Percentiles rank a stretch among this genome's conserved stretches.
phyloP scores from a whole-genome alignment of 1,140 invertebrate species.

The Drosophila saltans region DNA sequence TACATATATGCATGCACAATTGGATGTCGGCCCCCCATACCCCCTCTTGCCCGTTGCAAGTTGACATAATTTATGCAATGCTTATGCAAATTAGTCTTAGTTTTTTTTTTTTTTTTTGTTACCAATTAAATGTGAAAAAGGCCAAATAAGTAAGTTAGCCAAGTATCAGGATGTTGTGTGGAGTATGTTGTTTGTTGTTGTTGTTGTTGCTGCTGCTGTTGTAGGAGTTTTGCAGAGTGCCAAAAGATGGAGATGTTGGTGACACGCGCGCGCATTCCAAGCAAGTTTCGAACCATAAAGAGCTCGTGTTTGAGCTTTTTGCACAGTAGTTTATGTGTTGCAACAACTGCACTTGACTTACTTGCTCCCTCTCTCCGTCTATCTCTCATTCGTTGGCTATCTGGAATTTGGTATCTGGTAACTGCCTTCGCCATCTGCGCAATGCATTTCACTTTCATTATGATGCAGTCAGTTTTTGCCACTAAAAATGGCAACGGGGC shows the following conservation, averaged over 20 bases:
- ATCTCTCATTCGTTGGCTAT: conserved; percentile 4
- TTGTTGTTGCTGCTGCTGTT: conserved; percentile 22
- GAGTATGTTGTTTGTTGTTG: conserved; percentile 23
- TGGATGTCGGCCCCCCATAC: background rate
- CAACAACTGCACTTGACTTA: conserved; percentile 74
- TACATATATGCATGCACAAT: conserved; percentile 22
- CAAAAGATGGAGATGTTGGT: conserved; percentile 44
- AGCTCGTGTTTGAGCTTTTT: conserved; percentile 25
- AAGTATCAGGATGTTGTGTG: conserved; percentile 25
- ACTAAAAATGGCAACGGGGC: conserved; percentile 77
- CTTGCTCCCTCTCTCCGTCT: conserved; percentile 34
- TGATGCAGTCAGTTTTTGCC: conserved; percentile 80
- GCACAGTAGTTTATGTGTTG: conserved; percentile 28
- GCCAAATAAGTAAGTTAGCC: conserved; percentile 58
- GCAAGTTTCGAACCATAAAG: conserved; percentile 64
- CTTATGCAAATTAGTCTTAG: conserved; percentile 34
- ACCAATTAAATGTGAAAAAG: conserved; percentile 68
- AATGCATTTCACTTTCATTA: conserved; percentile 82
- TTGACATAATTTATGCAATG: conserved; percentile 54
- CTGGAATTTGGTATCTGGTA: conserved; percentile 61
- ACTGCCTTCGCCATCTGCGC: conserved; percentile 73
- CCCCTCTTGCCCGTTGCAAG: background rate
- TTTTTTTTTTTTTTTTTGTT: conserved; percentile 1
- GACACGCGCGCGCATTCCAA: conserved; percentile 65
- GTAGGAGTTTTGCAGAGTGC: too few relatives aligned